Percentiles rank a stretch among this genome's conserved stretches.
Conservation (phyloP, 1,140 invertebrate genomes). For the Lordiphosa clarofinis region DNA sequence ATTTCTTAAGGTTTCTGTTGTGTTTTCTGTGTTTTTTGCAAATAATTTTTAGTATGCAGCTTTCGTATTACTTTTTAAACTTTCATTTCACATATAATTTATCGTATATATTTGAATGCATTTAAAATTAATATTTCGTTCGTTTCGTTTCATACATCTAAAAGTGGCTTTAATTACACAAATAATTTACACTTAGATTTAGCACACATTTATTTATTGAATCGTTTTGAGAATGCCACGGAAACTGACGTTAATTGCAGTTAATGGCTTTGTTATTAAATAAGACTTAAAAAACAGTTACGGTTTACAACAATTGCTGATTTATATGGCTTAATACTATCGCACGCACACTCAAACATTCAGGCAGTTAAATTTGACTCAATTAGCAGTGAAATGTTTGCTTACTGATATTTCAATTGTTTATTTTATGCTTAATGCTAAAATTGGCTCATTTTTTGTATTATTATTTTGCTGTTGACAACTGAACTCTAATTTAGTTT, state of each 20-base stretch:
- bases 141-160: conserved; percentile 53
- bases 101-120: conserved; percentile 55
- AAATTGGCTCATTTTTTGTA: conserved; percentile 58
- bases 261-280: conserved; percentile 71
- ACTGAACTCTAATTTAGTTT: conserved; percentile 64
- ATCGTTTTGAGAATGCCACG: conserved; percentile 7
- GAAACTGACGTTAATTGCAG: conserved; percentile 45
- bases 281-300: conserved; percentile 71
- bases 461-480: conserved; percentile 22
- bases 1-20: conserved; percentile 5
- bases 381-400: conserved; percentile 58
- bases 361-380: conserved; percentile 26
- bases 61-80: conserved; percentile 28
- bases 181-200: conserved; percentile 74
- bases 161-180: conserved; percentile 75
- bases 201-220: conserved; percentile 53
- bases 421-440: conserved; percentile 44
- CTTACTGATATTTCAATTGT: conserved; percentile 41
- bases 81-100: conserved; percentile 46
- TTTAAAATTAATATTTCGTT: conserved; percentile 33
- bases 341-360: conserved; percentile 2
- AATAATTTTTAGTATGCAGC: conserved; percentile 50
- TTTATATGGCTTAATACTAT: conserved; percentile 37
- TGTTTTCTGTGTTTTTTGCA: conserved; percentile 14
- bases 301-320: conserved; percentile 72